These are phyloP conservation scores for Shargacucullia verbasci DNA, from an alignment of 2,888 invertebrate genomes.

Conservation along the genomic window DNA sequence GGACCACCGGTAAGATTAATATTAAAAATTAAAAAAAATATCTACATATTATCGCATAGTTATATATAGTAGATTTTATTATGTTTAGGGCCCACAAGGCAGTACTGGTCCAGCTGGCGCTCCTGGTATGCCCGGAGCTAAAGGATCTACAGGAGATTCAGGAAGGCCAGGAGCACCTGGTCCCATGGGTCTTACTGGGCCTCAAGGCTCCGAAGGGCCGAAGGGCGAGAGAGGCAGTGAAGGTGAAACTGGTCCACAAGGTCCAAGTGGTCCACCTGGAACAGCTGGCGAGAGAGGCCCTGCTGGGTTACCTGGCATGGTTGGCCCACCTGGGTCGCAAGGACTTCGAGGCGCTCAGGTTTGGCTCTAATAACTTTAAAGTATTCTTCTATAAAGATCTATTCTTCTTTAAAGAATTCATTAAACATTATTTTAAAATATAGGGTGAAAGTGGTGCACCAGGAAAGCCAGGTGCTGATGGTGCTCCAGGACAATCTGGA, in stretches of 20 bases:
- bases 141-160: constrained; percentile 92
- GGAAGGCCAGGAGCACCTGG: constrained; percentile 92
- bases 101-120: constrained; percentile 91
- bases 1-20: constrained; percentile 92
- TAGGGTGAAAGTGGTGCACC: constrained; percentile 92
- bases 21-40: no score
- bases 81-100: constrained; percentile 92
- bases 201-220: constrained; percentile 91
- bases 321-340: constrained; percentile 90
- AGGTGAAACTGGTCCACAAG: constrained; percentile 92
- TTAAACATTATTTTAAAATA: not conserved
- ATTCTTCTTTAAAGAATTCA: no score
- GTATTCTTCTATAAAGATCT: no score
- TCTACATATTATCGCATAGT: no score
- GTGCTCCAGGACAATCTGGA: constrained; percentile 92
- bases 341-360: constrained; percentile 91
- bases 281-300: constrained; percentile 91
- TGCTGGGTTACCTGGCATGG: constrained; percentile 90
- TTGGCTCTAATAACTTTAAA: constrained; percentile 21
- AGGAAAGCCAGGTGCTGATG: constrained; percentile 93
- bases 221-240: constrained; percentile 93
- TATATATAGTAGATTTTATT: not conserved
- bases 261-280: constrained; percentile 92
- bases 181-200: constrained; percentile 91
- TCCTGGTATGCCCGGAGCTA: constrained; percentile 91